Evolutionary conservation across 2,888 invertebrate genomes (phyloP).

Genomic region (Polyommatus icarus): DNA sequence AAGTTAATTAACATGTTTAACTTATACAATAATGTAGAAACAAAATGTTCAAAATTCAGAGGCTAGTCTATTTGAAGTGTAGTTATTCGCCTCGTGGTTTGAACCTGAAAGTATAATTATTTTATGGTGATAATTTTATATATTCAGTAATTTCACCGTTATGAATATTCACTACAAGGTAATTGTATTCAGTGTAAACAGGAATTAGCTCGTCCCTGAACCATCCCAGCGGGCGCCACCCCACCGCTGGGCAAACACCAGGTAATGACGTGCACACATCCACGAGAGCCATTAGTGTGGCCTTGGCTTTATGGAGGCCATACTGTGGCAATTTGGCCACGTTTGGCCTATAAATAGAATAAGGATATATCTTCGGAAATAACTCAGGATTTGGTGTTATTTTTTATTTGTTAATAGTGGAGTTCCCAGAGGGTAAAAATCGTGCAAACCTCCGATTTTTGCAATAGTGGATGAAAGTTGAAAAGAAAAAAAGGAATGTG

Average conservation of each 20-base stretch:
- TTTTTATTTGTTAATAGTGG: neutral
- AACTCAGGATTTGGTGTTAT: neutral
- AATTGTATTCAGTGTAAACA: slow-evolving; percentile 18
- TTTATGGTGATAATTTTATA: too few relatives aligned
- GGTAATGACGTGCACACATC: slow-evolving; percentile 46
- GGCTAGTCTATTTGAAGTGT: too few relatives aligned
- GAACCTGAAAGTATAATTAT: too few relatives aligned
- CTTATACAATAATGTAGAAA: too few relatives aligned
- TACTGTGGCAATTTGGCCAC: slow-evolving; percentile 21
- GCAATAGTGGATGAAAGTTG: too few relatives aligned
- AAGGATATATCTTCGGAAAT: neutral
- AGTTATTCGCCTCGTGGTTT: too few relatives aligned
- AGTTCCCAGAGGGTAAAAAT: too few relatives aligned
- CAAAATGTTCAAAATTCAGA: too few relatives aligned
- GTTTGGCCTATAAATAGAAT: slow-evolving; percentile 14
- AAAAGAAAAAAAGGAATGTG: too few relatives aligned
- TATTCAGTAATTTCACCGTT: neutral
- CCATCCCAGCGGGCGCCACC: slow-evolving; percentile 31
- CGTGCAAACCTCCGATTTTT: too few relatives aligned
- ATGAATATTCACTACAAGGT: slow-evolving; percentile 3
- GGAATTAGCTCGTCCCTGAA: slow-evolving; percentile 29
- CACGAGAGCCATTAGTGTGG: slow-evolving; percentile 41
- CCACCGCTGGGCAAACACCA: slow-evolving; percentile 36
- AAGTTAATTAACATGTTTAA: too few relatives aligned
- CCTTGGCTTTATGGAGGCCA: slow-evolving; percentile 31